Conservation (phyloP, 2,113 vertebrate species). For the Callipepla californica region DNA sequence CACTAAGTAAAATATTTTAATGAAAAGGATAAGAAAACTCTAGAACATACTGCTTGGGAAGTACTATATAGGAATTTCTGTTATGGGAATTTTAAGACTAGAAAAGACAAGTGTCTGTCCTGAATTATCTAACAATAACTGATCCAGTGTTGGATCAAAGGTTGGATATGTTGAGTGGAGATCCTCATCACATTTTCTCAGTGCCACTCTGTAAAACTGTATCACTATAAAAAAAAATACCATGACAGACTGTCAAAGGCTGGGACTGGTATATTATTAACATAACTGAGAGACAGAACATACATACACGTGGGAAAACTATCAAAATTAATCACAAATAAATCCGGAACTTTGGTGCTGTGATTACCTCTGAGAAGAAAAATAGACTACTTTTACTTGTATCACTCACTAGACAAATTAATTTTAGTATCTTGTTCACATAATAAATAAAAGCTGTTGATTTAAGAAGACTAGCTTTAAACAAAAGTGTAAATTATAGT, state of each 20-base stretch:
- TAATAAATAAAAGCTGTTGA: not conserved
- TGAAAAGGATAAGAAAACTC: not conserved
- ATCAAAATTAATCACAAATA: not conserved
- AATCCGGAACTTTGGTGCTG: not conserved
- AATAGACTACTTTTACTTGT: conserved; percentile 4
- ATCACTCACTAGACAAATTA: not conserved
- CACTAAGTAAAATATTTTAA: not conserved
- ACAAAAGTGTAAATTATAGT: not conserved
- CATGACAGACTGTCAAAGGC: not conserved
- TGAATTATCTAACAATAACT: not conserved
- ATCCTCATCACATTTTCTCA: not conserved
- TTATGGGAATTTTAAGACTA: not conserved
- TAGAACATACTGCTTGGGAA: not conserved
- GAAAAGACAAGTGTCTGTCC: not conserved
- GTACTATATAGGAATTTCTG: not conserved
- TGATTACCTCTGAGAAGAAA: conserved; percentile 26
- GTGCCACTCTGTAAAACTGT: not conserved
- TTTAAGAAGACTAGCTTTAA: not conserved
- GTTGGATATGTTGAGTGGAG: not conserved
- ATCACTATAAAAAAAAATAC: not conserved
- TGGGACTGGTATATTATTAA: not conserved
- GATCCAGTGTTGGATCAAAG: not conserved
- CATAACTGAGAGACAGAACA: not conserved
- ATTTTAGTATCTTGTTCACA: conserved; percentile 14
- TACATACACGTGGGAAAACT: not conserved